Evolutionary conservation across 1,140 invertebrate species (phyloP), one percentile per base, ranked within the genome.

Genomic region (Pseudobourletiella spinata): DNA sequence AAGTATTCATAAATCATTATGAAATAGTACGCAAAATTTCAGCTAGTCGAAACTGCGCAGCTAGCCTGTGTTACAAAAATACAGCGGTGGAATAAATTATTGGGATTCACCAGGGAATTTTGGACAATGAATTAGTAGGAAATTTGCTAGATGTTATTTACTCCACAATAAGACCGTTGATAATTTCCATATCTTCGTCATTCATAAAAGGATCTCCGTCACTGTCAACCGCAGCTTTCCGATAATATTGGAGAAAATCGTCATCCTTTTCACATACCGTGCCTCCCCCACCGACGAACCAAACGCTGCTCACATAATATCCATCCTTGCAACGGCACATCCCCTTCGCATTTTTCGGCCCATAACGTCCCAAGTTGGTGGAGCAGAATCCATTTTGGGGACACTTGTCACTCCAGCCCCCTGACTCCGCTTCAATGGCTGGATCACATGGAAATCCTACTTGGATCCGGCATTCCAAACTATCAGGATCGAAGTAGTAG

Each of bases 261-360:
- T n/a, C n/a, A n/a, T 39, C 3, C 6, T 55, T 35, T 22, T 55
- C 29, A 39, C 52, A 55, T 2, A 18, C 18, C 2, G 29, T 35
- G 4, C 52, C 52, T 3, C 52, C 52, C 2, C 52, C 52, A 8
- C 22, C 30, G 22, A 39, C 32, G 22, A 55, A 55, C 52, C 52
- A 55, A 11, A 55, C 8, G 29, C 28, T 35, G 3, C 3, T n/a
- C 4, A 55, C 29, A 32, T 6, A 35, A 32, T 18, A 55, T 11
- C 52, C 52, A 8, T 55, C 52, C 8, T 55, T 32, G 22, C 52
- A 55, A 2, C 52, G 52, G 39, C 52, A 55, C 52, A 55, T 55
- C 39, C 52, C 52, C 8, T 24, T 29, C 3, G 52, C 52, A 18
- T 32, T 32, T 55, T 22, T 4, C 3, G 52, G 52, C 26, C 52